A percentile compares a stretch with the other conserved stretches of the same genome.
Evolutionary conservation across 2,797 vertebrate genomes (phyloP).

Genomic region (Melanogrammus aeglefinus): DNA sequence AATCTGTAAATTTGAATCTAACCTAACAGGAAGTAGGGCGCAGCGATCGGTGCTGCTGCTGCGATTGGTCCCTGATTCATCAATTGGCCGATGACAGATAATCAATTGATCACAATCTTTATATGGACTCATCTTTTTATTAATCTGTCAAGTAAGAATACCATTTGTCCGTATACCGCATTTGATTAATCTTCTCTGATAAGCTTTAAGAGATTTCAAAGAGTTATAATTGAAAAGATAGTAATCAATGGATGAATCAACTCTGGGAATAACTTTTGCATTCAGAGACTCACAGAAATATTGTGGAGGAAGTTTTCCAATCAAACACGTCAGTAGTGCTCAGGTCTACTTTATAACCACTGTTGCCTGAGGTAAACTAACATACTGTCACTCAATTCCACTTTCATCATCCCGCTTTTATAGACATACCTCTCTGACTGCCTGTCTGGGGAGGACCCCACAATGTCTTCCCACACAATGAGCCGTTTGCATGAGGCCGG

Average conservation of each 20-base stretch:
- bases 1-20: background rate
- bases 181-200: background rate
- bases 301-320: conserved; percentile 16
- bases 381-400: conserved; percentile 3
- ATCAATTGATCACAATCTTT: background rate
- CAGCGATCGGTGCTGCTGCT: background rate
- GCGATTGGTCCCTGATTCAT: background rate
- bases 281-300: background rate
- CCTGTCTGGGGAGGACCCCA: background rate
- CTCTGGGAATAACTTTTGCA: background rate
- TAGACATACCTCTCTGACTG: background rate
- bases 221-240: background rate
- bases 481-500: background rate
- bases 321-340: conserved; percentile 17
- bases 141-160: background rate
- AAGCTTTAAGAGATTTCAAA: background rate
- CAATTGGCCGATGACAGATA: background rate
- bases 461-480: conserved; percentile 24
- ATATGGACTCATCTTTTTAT: background rate
- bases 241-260: background rate
- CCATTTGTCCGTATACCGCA: background rate
- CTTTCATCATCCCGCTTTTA: conserved; percentile 15
- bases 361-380: conserved; percentile 35
- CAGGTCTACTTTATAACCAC: conserved; percentile 44
- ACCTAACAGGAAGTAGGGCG: background rate